Evolutionary conservation across 2,797 vertebrate genomes (phyloP).

Genomic region (Anguilla obscura): DNA sequence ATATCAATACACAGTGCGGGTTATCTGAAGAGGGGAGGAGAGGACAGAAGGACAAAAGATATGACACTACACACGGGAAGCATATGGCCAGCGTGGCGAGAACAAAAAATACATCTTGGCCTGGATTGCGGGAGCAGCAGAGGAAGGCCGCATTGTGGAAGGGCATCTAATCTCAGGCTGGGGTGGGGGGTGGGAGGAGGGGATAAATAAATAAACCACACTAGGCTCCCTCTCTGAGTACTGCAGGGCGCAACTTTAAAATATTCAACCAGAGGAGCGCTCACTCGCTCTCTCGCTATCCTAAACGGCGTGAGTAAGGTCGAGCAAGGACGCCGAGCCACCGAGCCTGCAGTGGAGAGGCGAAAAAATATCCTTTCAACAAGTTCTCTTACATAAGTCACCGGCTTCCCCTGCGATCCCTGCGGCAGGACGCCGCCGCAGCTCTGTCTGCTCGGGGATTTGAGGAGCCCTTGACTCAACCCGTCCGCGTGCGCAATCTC

Average conservation of each 20-base stretch:
- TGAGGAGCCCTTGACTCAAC: neutral
- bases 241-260: neutral
- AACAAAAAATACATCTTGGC: neutral
- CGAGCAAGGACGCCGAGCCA: constrained; percentile 66
- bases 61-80: neutral
- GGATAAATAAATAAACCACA: neutral
- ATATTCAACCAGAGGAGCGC: neutral
- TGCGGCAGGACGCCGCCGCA: neutral
- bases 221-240: neutral
- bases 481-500: neutral
- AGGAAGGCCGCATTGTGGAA: neutral
- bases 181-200: neutral
- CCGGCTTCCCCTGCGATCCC: constrained; percentile 6
- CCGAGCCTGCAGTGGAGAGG: neutral
- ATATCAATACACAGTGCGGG: neutral
- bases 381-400: constrained; percentile 65
- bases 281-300: neutral
- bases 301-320: constrained; percentile 52
- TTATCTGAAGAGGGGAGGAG: neutral
- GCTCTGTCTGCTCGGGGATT: constrained; percentile 19
- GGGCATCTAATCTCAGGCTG: neutral
- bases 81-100: neutral
- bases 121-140: neutral
- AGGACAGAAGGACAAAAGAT: neutral
- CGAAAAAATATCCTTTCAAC: neutral